These are phyloP conservation scores for Brachyhypopomus gauderio DNA, from an alignment of 2,113 vertebrate species.

Conservation along the genomic window DNA sequence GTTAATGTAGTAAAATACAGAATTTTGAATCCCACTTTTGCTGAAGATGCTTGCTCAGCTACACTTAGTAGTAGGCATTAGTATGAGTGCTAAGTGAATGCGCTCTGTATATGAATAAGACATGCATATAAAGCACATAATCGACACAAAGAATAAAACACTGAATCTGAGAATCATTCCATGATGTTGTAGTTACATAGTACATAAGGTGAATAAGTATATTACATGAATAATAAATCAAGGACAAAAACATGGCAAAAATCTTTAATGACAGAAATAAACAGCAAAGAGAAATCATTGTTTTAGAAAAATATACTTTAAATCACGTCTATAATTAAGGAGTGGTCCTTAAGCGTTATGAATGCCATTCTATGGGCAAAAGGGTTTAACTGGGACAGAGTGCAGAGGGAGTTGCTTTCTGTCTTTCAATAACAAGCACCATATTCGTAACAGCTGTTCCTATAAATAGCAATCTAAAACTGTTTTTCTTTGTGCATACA, in stretches of 20 bases:
- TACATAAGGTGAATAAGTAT: too few relatives aligned
- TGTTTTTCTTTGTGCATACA: background rate
- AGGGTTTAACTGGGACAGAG: too few relatives aligned
- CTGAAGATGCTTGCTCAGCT: background rate
- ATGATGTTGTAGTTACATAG: too few relatives aligned
- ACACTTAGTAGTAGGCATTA: background rate
- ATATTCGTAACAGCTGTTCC: too few relatives aligned
- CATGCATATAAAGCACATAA: too few relatives aligned
- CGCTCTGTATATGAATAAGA: background rate
- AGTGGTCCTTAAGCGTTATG: background rate
- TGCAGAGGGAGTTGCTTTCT: too few relatives aligned
- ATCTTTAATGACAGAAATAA: constrained; percentile 3
- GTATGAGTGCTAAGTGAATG: background rate
- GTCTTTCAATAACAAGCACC: too few relatives aligned
- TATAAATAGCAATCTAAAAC: background rate
- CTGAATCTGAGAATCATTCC: too few relatives aligned
- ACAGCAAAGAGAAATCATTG: background rate
- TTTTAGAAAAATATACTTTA: background rate
- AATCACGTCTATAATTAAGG: background rate
- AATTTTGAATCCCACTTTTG: background rate
- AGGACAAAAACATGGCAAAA: background rate
- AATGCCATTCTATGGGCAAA: too few relatives aligned
- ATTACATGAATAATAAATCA: background rate
- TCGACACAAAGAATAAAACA: too few relatives aligned
- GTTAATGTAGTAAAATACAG: background rate